Evolutionary conservation across 1,140 invertebrate species (phyloP).

Genomic region (Achroia grisella): DNA sequence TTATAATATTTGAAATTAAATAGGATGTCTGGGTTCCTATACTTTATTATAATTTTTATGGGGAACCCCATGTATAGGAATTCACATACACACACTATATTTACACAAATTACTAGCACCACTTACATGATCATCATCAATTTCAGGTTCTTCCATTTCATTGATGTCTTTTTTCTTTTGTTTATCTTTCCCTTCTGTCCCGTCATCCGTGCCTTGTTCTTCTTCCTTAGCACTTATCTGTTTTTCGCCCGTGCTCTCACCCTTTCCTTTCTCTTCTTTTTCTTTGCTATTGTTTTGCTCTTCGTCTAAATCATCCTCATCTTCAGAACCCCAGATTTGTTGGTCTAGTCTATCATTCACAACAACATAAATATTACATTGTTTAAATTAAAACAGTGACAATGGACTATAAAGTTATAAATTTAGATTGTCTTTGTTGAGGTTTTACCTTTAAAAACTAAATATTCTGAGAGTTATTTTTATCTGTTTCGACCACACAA

Average conservation of each 20-base stretch:
- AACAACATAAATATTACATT: no score
- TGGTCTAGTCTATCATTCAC: constrained; percentile 79
- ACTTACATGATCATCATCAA: constrained; percentile 84
- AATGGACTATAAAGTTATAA: no score
- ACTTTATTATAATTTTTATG: constrained; percentile 3
- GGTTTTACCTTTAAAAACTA: no score
- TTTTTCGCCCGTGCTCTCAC: constrained; percentile 71
- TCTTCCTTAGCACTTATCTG: constrained; percentile 84
- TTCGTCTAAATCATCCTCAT: constrained; percentile 80
- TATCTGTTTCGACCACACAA: no score
- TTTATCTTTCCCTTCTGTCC: constrained; percentile 71
- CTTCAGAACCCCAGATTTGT: constrained; percentile 93
- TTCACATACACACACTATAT: no score
- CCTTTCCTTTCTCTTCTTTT: constrained; percentile 74
- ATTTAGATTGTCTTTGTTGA: no score
- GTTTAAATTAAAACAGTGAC: no score
- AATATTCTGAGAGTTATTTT: no score
- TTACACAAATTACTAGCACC: background rate
- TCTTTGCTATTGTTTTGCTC: constrained; percentile 74
- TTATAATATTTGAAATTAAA: no score
- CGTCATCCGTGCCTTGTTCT: constrained; percentile 78
- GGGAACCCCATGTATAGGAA: background rate
- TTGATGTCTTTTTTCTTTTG: constrained; percentile 84
- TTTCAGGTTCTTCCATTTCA: constrained; percentile 84
- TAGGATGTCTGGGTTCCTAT: no score